phyloP scores from a whole-genome alignment of 2,888 invertebrate species.

The Bellardia pandia region DNA sequence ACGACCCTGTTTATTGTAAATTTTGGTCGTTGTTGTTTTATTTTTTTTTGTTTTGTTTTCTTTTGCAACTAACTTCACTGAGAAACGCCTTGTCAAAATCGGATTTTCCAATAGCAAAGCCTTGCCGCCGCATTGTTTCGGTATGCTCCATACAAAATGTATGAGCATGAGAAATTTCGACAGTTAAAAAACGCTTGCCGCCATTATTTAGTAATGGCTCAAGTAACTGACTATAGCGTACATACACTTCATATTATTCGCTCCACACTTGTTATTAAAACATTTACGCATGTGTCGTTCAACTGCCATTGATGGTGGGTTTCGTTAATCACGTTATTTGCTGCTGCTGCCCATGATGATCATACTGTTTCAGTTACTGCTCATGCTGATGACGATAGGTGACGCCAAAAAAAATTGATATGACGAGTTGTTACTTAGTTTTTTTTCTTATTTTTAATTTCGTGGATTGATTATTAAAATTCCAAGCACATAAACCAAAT shows the following conservation, averaged over 20 bases:
- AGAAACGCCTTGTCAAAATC: too few relatives aligned
- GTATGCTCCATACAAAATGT: too few relatives aligned
- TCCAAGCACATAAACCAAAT: slow-evolving; percentile 57
- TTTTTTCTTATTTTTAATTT: slow-evolving; percentile 22
- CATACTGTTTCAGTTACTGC: slow-evolving; percentile 20
- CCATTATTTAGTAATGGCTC: too few relatives aligned
- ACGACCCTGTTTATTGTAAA: too few relatives aligned
- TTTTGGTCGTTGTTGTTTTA: too few relatives aligned
- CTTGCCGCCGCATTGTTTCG: too few relatives aligned
- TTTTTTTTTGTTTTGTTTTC: too few relatives aligned
- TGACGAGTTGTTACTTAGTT: slow-evolving; percentile 48
- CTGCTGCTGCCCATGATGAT: slow-evolving; percentile 14
- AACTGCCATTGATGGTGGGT: slow-evolving; percentile 52
- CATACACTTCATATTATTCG: slow-evolving; percentile 1
- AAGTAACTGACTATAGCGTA: too few relatives aligned
- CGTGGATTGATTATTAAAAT: slow-evolving; percentile 68
- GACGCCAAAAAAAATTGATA: slow-evolving; percentile 56
- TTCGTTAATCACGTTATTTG: slow-evolving; percentile 32
- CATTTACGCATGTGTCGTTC: slow-evolving; percentile 49
- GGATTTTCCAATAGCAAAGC: too few relatives aligned
- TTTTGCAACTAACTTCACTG: too few relatives aligned
- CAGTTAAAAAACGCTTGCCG: too few relatives aligned
- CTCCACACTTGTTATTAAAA: slow-evolving; percentile 50
- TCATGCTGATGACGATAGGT: slow-evolving; percentile 58
- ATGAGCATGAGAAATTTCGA: too few relatives aligned